These are phyloP conservation scores for Sarcophaga variegata DNA, from an alignment of 2,888 invertebrate genomes.

Conservation along the genomic window DNA sequence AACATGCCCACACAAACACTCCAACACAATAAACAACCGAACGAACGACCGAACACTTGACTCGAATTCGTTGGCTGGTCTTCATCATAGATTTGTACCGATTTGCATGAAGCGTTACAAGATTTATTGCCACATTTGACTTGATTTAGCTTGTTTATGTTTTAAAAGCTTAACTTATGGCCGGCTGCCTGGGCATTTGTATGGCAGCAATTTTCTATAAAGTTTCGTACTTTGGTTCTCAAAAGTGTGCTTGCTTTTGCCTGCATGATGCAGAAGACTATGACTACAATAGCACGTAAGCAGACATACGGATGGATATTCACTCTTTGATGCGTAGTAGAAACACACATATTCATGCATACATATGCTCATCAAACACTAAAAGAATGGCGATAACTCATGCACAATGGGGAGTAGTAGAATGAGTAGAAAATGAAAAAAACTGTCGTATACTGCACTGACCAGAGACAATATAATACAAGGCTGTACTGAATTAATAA, in stretches of 20 bases:
- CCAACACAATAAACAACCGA: slow-evolving; percentile 11
- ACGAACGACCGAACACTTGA: slow-evolving; percentile 18
- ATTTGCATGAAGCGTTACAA: slow-evolving; percentile 71
- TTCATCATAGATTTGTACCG: slow-evolving; percentile 66
- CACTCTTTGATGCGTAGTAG: not conserved
- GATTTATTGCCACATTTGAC: slow-evolving; percentile 80
- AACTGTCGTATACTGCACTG: not conserved
- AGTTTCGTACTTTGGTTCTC: not conserved
- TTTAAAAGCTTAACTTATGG: slow-evolving; percentile 76
- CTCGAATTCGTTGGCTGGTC: slow-evolving; percentile 17
- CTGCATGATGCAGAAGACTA: not conserved
- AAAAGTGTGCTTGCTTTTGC: not conserved
- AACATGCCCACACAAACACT: slow-evolving; percentile 16
- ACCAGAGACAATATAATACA: too few relatives aligned
- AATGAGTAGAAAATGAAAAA: not conserved
- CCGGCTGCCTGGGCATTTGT: slow-evolving; percentile 75
- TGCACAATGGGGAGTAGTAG: slow-evolving; percentile 30
- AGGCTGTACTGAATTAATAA: too few relatives aligned
- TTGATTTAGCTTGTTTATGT: slow-evolving; percentile 81
- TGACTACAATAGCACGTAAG: not conserved
- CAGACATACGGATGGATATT: not conserved
- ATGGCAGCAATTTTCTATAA: slow-evolving; percentile 15
- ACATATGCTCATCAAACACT: slow-evolving; percentile 33
- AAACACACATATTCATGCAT: slow-evolving; percentile 2
- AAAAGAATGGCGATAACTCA: slow-evolving; percentile 6